phyloP scores from a whole-genome alignment of 2,113 vertebrate genomes.

The Pituophis catenifer region DNA sequence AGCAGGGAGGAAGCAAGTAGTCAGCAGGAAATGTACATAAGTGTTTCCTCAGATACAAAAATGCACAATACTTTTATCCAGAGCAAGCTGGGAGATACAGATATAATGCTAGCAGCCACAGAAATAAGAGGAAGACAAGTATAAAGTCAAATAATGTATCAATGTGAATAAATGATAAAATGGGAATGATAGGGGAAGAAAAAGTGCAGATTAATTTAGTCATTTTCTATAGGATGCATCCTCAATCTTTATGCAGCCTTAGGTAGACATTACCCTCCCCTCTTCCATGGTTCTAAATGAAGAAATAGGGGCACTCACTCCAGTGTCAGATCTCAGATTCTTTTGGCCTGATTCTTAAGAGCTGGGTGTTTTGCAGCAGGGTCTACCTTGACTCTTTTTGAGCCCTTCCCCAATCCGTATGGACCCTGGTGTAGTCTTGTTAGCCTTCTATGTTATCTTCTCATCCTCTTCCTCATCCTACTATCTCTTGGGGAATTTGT shows the following conservation, averaged over 20 bases:
- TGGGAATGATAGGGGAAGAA: too few species aligned
- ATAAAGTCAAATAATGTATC: neutral
- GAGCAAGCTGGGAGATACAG: neutral
- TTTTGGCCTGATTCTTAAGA: neutral
- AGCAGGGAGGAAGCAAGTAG: neutral
- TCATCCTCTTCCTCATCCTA: neutral
- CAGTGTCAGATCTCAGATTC: neutral
- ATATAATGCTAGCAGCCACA: neutral
- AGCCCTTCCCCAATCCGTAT: neutral
- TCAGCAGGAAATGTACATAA: neutral
- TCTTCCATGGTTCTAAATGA: neutral
- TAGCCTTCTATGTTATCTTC: neutral
- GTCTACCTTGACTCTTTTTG: neutral
- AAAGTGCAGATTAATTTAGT: neutral
- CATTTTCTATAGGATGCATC: neutral
- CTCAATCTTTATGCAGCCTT: neutral
- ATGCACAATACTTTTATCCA: neutral
- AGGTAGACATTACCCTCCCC: neutral
- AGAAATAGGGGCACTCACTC: neutral
- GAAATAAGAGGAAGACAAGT: neutral
- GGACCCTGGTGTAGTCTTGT: neutral
- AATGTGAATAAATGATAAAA: neutral
- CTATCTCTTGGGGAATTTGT: neutral
- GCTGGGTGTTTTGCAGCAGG: neutral
- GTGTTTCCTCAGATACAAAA: neutral